These are phyloP conservation scores for Mythimna pallens DNA, from an alignment of 2,888 invertebrate species.

Conservation along the genomic window DNA sequence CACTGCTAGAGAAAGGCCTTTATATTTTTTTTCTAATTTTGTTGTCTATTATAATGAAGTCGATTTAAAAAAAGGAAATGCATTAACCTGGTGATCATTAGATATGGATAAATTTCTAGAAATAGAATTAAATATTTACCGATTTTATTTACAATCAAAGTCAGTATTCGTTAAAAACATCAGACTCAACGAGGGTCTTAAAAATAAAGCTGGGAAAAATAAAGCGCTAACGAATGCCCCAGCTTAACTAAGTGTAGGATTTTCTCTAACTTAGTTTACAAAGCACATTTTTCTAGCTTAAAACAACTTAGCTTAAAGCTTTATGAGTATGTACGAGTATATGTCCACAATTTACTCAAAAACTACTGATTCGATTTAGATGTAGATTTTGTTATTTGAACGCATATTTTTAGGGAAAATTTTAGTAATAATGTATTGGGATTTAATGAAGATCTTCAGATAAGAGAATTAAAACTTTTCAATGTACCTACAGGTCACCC, in stretches of 20 bases:
- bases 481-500: too few species aligned
- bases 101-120: neutral
- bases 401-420: too few species aligned
- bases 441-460: too few species aligned
- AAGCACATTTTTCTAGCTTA: slow-evolving; percentile 1
- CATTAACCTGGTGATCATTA: neutral
- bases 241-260: neutral
- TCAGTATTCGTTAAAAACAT: neutral
- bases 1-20: too few species aligned
- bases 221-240: neutral
- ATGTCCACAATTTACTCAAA: neutral
- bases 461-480: too few species aligned
- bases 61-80: neutral
- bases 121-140: neutral
- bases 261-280: neutral
- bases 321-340: neutral
- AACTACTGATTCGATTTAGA: too few species aligned
- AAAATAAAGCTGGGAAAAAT: neutral
- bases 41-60: too few species aligned
- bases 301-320: neutral
- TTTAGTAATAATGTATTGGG: too few species aligned
- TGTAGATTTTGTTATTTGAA: too few species aligned
- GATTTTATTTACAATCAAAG: neutral
- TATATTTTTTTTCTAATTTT: neutral
- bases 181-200: neutral